Base-by-base conservation (phyloP, 2,113 vertebrate genomes). In the Ophiodon elongatus region DNA sequence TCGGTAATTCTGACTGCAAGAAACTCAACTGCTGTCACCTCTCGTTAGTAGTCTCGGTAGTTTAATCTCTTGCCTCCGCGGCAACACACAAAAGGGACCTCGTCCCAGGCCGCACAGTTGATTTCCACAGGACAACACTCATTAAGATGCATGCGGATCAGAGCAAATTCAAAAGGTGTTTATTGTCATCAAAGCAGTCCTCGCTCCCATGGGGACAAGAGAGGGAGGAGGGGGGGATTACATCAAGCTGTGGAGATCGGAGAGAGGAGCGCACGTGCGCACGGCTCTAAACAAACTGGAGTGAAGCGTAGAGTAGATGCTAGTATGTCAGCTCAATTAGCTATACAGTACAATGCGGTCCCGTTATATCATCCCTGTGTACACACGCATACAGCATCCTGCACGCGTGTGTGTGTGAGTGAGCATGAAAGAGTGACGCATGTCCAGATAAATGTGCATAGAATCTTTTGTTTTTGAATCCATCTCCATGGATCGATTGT, bases 111-210 rank as follows among this genome's bases (percentile, higher is more conserved):
- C n/a, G 45, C 77, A 76, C 54, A 80, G 31, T 4, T 68, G 56
- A 88, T 76, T 50, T 68, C 54, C 57, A 76, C 17, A 80, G 69
- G 43, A 76, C 66, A 76, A 81, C 13, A 14, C 37, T 78, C 33
- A 84, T 85, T 73, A 80, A 80, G 73, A 91, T 74, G 70, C 69
- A 79, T 0, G 27, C 19, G 33, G 79, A 89, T 86, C 75, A 78
- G 64, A 78, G 63, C 13, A n/a, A 60, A 76, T 91, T 78, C 64
- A 80, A 77, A 89, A 33, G 33, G 37, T 52, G 37, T 47, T 68
- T 65, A 62, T 14, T 75, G 70, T 76, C 54, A 79, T 86, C 79
- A 82, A 76, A 79, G 72, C 56, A 31, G 25, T 64, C 57, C 4
- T 2, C 1, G 37, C 35, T 83, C 79, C 29, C 45, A 15, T 1